Conservation (phyloP, 1,140 invertebrate species). For the Carcinoscorpius rotundicauda region DNA sequence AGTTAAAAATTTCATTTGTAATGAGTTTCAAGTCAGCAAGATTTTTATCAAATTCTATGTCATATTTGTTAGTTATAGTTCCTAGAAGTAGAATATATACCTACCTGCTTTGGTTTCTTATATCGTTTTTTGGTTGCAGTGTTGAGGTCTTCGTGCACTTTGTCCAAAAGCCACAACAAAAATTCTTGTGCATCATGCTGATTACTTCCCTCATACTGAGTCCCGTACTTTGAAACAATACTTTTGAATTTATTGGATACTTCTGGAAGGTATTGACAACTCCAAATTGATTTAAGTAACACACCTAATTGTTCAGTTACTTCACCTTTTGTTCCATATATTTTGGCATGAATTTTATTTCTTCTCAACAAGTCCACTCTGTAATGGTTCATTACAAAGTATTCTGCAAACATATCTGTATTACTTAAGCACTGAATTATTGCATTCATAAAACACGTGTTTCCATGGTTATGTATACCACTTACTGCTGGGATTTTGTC, state of each 20-base stretch:
- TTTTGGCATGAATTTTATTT: constrained; percentile 63
- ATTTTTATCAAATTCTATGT: too few relatives aligned
- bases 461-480: constrained; percentile 65
- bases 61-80: not conserved
- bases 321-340: constrained; percentile 79
- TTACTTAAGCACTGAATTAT: constrained; percentile 88
- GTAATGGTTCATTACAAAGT: constrained; percentile 87
- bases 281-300: constrained; percentile 85
- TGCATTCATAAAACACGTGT: constrained; percentile 94
- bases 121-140: constrained; percentile 83
- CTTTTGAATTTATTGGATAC: constrained; percentile 70
- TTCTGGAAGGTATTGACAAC: constrained; percentile 77
- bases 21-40: too few relatives aligned
- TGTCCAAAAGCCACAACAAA: constrained; percentile 88
- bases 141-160: constrained; percentile 94
- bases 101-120: constrained; percentile 60
- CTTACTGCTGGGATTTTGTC: constrained; percentile 21
- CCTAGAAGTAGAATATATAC: not conserved
- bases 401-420: constrained; percentile 83
- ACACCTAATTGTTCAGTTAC: constrained; percentile 84
- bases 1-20: too few relatives aligned
- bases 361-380: constrained; percentile 71
- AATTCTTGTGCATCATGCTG: constrained; percentile 98
- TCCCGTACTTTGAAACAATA: constrained; percentile 77
- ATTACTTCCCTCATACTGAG: constrained; percentile 71